Base-by-base conservation (phyloP, 2,113 vertebrate species). In the Echinops telfairi region DNA sequence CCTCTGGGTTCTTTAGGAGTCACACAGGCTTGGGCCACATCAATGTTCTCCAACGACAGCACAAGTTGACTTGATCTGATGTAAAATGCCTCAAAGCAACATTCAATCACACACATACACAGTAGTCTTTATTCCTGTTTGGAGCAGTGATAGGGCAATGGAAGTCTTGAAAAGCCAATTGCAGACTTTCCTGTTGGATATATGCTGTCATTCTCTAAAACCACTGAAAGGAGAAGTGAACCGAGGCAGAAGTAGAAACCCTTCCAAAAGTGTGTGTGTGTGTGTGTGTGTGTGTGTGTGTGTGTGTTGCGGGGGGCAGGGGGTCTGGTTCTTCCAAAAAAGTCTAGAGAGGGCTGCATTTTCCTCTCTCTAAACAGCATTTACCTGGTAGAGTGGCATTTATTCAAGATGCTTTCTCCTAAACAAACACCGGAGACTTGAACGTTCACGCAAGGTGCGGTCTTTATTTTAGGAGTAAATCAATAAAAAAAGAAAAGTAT, bases 121-220 rank as follows among this genome's bases (percentile, higher is more conserved):
- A 20, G 27, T 31, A n/a, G 68, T 86, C 60, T 66, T 91, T 79
- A 66, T 68, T 92, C 87, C 85, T 73, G 20, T 77, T 70, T 73
- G 64, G 89, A 90, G 71, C 64, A 22, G 62, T 83, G 82, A 71
- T 73, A 53, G 88, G 68, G 89, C 89, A 94, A 90, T 81, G 11
- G 77, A 96, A 31, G 82, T 83, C 60, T 93, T 96, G 86, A 95
- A 88, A 85, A 95, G 94, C 33, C 58, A 85, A 73, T 77, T 91
- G 91, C 86, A 95, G 86, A 86, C 77, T 95, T 97, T 96, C 93
- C 91, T 96, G 85, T 89, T 86, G 75, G 82, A 91, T 80, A 94
- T 91, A 57, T 53, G 66, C 78, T 60, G 89, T 76, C 12, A 0
- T 79, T 87, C 75, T 92, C 76, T 66, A 68, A 93, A 95, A 89